Conservation (phyloP, 37 sponge, comb jelly and placozoan genomes). For the Theonella swinhoei region DNA sequence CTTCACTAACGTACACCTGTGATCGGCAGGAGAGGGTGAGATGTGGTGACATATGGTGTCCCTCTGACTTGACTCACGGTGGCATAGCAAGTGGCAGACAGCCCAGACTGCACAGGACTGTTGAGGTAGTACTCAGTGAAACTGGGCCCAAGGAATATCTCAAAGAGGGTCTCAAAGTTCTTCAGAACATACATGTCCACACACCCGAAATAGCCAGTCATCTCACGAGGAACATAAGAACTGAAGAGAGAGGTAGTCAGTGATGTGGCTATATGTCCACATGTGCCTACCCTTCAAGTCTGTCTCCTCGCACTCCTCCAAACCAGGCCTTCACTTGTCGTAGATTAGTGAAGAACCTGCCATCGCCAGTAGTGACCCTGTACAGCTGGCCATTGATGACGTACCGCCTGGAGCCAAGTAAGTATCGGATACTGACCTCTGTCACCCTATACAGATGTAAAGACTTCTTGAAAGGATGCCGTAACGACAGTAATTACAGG, state of each 20-base stretch:
- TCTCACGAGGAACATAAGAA: constrained; percentile 16
- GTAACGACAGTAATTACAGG: background rate
- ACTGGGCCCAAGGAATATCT: background rate
- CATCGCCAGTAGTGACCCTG: background rate
- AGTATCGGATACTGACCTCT: background rate
- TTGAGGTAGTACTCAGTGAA: constrained; percentile 26
- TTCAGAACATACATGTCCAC: constrained; percentile 2
- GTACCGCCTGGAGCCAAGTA: background rate
- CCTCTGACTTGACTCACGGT: constrained; percentile 13
- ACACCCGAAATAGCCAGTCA: constrained; percentile 47
- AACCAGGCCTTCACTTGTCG: constrained; percentile 36
- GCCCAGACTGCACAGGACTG: constrained; percentile 23
- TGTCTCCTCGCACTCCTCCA: constrained; percentile 41
- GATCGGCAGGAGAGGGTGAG: background rate
- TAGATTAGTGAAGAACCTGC: constrained; percentile 30
- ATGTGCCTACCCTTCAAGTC: constrained; percentile 10
- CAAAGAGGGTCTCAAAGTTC: background rate
- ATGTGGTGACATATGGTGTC: too few species aligned
- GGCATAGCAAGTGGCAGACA: constrained; percentile 40
- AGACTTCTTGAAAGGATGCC: too few species aligned
- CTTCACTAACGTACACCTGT: background rate
- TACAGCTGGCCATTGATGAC: background rate
- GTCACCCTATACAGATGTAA: background rate
- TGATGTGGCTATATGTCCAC: background rate
- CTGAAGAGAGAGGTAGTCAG: background rate